Base-by-base conservation (phyloP, 2,797 vertebrate species). In the Takifugu ocellatus region DNA sequence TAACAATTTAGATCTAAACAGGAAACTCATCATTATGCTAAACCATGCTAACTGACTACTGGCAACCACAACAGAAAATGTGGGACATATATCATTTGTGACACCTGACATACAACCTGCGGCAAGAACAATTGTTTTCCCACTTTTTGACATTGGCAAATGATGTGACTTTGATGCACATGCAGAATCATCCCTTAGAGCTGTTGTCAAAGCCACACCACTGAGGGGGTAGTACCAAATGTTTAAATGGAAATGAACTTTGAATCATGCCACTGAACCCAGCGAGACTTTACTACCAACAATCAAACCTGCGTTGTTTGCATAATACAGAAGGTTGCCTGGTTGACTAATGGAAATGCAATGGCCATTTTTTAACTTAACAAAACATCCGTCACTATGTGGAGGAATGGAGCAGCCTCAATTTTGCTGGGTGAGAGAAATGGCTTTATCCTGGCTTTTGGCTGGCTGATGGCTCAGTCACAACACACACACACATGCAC, bases 391-490 rank as follows among this genome's bases (percentile, higher is more conserved):
- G 17, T 12, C 21, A 10, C 48, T 21, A 51, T 25, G 33, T 8
- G 5, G 36, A 25, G 25, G 7, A 58, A 55, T n/a, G 29, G 76
- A 57, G 45, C 11, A 44, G 25, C 25, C 50, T 3, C 6, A 57
- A 51, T 27, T 51, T 14, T 47, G 63, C 53, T 50, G 56, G 25
- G 50, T 59, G 54, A 42, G 48, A 60, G 48, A 42, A 63, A 60
- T 47, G 15, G 27, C 50, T 42, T 54, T 44, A 51, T 48, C 49
- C 33, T 43, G 26, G 43, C 49, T 43, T 27, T 59, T 60, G 55
- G 67, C 64, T 75, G 75, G 56, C 76, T 56, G 39, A 60, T 29
- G 58, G 59, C 72, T 77, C 66, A 70, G 46, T 50, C 36, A 14
- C 2, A 39, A 39, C 36, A 39, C 36, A 39, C 36, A 39, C 36